phyloP scores from a whole-genome alignment of 2,113 vertebrate genomes.

The Clarias batrachus region DNA sequence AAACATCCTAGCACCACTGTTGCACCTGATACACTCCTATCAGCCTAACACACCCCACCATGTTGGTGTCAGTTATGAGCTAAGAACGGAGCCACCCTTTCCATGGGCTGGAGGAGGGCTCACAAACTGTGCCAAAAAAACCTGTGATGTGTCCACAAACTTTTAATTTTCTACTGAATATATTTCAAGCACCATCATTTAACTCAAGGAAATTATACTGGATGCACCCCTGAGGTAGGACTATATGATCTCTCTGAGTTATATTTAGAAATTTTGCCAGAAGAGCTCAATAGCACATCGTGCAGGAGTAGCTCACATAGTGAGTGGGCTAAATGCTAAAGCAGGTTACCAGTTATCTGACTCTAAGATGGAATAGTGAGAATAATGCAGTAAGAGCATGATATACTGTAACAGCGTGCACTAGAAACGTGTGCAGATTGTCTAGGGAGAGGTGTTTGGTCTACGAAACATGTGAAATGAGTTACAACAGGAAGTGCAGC shows the following conservation, averaged over 20 bases:
- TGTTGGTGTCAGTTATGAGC: background rate
- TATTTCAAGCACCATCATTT: background rate
- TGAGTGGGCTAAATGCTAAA: conserved; percentile 22
- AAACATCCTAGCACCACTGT: background rate
- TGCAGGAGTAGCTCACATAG: conserved; percentile 10
- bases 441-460: background rate
- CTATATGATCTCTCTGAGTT: background rate
- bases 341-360: background rate
- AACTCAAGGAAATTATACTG: background rate
- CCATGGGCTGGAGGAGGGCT: background rate
- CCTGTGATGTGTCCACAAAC: background rate
- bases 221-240: background rate
- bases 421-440: background rate
- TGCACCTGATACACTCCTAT: background rate
- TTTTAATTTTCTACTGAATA: background rate
- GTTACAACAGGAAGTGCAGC: background rate
- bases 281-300: background rate
- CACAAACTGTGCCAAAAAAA: background rate
- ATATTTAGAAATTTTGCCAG: conserved; percentile 41
- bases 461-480: background rate
- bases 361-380: no score
- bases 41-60: background rate
- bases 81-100: background rate
- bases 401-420: background rate
- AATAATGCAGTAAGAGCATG: background rate